A percentile compares a stretch with the other conserved stretches of the same genome.
phyloP scores from a whole-genome alignment of 2,113 vertebrate species.

The Ammodytes marinus region DNA sequence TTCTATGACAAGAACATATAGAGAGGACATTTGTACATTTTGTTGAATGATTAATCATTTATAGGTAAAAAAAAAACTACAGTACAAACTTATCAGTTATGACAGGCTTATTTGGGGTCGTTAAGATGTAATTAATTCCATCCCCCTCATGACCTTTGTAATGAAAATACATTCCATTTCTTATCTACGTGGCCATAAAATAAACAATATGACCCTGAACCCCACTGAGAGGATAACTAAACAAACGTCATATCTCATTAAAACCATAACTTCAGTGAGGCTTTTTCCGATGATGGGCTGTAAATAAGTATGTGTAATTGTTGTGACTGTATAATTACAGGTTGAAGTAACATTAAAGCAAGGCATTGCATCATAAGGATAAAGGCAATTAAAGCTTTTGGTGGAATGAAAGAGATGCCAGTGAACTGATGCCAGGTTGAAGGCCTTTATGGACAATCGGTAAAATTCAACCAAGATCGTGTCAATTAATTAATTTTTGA shows the following conservation, averaged over 20 bases:
- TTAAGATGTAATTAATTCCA: conserved; percentile 2
- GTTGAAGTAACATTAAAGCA: background rate
- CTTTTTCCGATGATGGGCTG: background rate
- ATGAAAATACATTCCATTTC: conserved; percentile 1
- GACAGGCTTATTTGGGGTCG: background rate
- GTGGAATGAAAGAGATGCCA: background rate
- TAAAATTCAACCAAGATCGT: background rate
- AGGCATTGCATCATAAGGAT: background rate
- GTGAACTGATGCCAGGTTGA: background rate
- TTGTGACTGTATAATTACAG: background rate
- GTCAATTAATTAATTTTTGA: background rate
- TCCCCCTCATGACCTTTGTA: conserved; percentile 19
- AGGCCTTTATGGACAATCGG: background rate
- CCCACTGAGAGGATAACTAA: background rate
- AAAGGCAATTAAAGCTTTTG: background rate
- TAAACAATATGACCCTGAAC: background rate
- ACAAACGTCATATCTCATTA: background rate
- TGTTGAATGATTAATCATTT: background rate
- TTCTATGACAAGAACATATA: background rate
- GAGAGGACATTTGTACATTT: background rate
- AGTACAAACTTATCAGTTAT: background rate
- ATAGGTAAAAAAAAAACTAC: background rate
- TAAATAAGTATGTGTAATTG: background rate
- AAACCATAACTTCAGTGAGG: background rate
- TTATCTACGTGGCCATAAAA: conserved; percentile 33